phyloP scores from a whole-genome alignment of 2,888 invertebrate species.

The Amiota mariae region DNA sequence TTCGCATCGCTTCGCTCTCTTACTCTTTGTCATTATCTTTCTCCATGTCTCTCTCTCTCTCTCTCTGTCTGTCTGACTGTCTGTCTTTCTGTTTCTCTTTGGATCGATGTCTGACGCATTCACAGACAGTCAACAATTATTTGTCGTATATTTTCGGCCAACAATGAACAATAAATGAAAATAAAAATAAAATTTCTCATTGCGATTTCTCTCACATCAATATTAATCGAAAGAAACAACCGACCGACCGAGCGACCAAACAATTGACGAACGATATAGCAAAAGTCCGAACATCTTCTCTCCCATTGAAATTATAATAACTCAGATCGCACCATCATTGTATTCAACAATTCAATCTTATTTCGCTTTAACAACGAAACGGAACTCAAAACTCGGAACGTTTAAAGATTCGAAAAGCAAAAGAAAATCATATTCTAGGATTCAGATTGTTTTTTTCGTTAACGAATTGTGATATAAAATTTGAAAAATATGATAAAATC shows the following conservation, averaged over 20 bases:
- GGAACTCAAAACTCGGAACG: constrained; percentile 26
- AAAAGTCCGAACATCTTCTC: too few species aligned
- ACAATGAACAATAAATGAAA: too few species aligned
- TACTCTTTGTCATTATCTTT: background rate
- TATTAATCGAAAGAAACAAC: too few species aligned
- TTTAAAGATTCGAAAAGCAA: constrained; percentile 14
- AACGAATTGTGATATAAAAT: constrained; percentile 15
- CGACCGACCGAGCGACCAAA: too few species aligned
- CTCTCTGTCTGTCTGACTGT: constrained; percentile 5
- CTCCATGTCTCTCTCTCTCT: constrained; percentile 20
- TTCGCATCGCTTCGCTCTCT: too few species aligned
- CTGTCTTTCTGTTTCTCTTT: constrained; percentile 2
- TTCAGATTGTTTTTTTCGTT: constrained; percentile 11
- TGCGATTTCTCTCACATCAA: too few species aligned
- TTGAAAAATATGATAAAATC: background rate
- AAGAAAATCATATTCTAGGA: background rate
- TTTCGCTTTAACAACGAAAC: constrained; percentile 41
- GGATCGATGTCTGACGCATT: too few species aligned
- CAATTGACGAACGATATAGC: too few species aligned
- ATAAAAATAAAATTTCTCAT: too few species aligned
- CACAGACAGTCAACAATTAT: too few species aligned
- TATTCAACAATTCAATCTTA: constrained; percentile 40
- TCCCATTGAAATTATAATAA: too few species aligned
- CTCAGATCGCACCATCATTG: constrained; percentile 31
- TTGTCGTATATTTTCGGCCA: too few species aligned